Percentiles rank a stretch among this genome's conserved stretches.
These are phyloP conservation scores for Turdus rufiventris DNA, from an alignment of 2,113 vertebrate species.

Conservation along the genomic window DNA sequence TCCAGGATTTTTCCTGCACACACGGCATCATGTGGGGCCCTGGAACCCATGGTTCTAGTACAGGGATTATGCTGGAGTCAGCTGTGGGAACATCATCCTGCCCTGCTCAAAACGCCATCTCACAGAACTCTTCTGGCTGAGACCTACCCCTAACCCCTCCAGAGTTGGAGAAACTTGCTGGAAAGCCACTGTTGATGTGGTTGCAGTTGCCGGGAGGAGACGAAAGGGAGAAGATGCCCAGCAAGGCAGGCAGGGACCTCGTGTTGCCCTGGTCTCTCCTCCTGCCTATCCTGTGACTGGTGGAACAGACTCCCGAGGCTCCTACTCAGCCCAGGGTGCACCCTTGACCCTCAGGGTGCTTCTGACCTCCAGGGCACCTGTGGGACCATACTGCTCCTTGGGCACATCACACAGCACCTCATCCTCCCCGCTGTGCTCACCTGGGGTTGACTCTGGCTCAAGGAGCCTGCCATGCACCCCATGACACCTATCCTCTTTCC, in stretches of 20 bases:
- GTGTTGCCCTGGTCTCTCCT: rapidly evolving
- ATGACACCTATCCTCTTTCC: background rate
- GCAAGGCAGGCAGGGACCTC: background rate
- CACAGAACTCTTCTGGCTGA: background rate
- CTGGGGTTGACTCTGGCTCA: background rate
- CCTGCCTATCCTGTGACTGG: background rate
- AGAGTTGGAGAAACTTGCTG: background rate
- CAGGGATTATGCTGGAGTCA: rapidly evolving
- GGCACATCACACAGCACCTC: background rate
- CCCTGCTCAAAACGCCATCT: background rate
- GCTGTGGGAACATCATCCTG: too few species aligned
- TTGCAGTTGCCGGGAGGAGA: background rate
- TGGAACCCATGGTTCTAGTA: background rate
- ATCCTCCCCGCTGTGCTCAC: background rate
- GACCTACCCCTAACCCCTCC: background rate
- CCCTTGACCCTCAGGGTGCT: background rate
- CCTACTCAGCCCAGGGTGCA: background rate
- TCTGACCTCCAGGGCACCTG: background rate
- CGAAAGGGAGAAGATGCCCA: background rate
- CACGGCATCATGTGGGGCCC: rapidly evolving
- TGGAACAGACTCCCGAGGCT: background rate
- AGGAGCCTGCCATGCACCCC: background rate
- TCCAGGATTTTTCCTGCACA: background rate
- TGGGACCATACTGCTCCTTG: background rate
- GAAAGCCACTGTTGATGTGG: background rate